These are phyloP conservation scores for Scolopax rusticola DNA, from an alignment of 2,797 vertebrate species.

Conservation along the genomic window DNA sequence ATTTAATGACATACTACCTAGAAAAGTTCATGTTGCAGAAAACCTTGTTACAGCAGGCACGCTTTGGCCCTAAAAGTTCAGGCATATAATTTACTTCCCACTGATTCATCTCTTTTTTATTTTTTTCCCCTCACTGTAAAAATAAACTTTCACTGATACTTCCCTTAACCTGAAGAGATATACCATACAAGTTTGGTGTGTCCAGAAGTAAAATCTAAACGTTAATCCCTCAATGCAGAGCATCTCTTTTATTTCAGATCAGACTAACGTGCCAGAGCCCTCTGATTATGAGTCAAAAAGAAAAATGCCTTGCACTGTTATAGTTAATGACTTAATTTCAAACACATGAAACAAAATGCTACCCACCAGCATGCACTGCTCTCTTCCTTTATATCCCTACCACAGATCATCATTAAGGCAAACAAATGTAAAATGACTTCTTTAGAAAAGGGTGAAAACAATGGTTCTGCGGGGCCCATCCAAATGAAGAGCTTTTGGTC, in stretches of 20 bases:
- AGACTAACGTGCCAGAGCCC: neutral
- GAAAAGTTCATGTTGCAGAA: slow-evolving; percentile 16
- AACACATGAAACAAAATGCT: slow-evolving; percentile 18
- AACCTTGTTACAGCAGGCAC: neutral
- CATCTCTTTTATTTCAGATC: neutral
- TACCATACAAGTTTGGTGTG: neutral
- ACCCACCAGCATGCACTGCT: neutral
- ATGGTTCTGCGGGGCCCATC: neutral
- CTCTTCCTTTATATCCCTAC: neutral
- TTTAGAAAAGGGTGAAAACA: neutral
- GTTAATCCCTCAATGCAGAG: neutral
- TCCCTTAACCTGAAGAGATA: neutral
- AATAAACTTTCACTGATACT: neutral
- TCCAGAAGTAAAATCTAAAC: neutral
- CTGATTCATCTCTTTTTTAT: neutral
- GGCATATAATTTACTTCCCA: neutral
- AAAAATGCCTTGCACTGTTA: neutral
- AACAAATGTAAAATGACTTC: neutral
- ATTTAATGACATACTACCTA: neutral
- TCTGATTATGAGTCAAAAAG: neutral
- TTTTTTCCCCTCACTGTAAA: neutral
- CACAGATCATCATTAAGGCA: neutral
- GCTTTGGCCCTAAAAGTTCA: neutral
- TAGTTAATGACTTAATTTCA: neutral
- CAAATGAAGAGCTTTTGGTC: neutral